Evolutionary conservation across 2,888 invertebrate genomes (phyloP).

Genomic region (Acanthoscelides obtectus): DNA sequence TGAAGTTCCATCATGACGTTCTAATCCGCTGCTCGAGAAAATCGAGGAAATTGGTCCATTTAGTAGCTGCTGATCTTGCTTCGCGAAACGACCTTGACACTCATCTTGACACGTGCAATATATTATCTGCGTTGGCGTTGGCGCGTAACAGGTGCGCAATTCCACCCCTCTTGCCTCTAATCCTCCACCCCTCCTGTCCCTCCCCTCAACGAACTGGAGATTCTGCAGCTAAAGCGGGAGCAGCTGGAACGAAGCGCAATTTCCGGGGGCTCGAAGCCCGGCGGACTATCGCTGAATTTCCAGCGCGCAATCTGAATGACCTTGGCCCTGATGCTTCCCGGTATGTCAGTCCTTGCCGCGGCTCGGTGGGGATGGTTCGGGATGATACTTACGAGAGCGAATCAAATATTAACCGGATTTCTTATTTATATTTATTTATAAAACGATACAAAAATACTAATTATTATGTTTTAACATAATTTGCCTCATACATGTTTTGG

Average conservation of each 20-base stretch:
- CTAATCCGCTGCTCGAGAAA: no score
- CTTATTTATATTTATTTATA: no score
- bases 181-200: no score
- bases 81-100: background rate
- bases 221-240: background rate
- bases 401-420: no score
- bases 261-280: background rate
- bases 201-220: background rate
- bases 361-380: no score
- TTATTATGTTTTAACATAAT: no score
- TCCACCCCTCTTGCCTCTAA: background rate
- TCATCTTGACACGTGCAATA: background rate
- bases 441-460: no score
- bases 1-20: no score
- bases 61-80: no score
- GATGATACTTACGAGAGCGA: no score
- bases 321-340: background rate
- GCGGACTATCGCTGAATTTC: background rate
- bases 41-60: background rate
- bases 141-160: background rate
- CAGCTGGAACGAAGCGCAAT: background rate
- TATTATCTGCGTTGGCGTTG: background rate
- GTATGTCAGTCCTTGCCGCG: background rate
- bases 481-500: no score
- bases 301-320: background rate